Conservation (phyloP, 2,888 invertebrate species). For the Torymus texanus region DNA sequence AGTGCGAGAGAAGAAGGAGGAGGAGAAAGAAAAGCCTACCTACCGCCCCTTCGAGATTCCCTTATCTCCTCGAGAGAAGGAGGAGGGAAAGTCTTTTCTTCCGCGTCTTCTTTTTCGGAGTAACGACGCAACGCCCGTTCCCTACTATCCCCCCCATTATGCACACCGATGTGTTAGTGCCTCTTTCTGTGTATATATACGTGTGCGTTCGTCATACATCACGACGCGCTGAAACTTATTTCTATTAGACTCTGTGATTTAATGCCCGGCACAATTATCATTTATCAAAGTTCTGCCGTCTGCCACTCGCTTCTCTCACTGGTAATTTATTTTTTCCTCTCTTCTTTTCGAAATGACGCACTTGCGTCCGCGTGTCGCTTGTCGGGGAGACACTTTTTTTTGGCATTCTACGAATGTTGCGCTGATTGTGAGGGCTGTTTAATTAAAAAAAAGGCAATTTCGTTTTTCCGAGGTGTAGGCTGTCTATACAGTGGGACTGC, state of each 20-base stretch:
- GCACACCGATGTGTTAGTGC: too few relatives aligned
- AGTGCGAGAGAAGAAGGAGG: constrained; percentile 63
- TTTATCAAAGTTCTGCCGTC: constrained; percentile 22
- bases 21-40: constrained; percentile 18
- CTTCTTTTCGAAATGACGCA: neutral
- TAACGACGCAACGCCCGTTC: neutral
- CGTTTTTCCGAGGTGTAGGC: too few relatives aligned
- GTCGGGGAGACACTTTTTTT: too few relatives aligned
- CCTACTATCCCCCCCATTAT: too few relatives aligned
- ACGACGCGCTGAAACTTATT: constrained; percentile 27
- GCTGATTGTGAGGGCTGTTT: too few relatives aligned
- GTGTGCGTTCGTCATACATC: constrained; percentile 3
- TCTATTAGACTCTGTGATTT: constrained; percentile 38
- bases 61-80: constrained; percentile 13
- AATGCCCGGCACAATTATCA: constrained; percentile 24
- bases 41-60: neutral
- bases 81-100: constrained; percentile 8
- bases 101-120: neutral
- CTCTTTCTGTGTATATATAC: too few relatives aligned
- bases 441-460: too few relatives aligned
- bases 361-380: too few relatives aligned
- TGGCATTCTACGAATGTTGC: too few relatives aligned
- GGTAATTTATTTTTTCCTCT: neutral
- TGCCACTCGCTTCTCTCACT: neutral
- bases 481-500: too few relatives aligned